Base-by-base conservation (phyloP, 2,113 vertebrate genomes). In the Vanacampus margaritifer region DNA sequence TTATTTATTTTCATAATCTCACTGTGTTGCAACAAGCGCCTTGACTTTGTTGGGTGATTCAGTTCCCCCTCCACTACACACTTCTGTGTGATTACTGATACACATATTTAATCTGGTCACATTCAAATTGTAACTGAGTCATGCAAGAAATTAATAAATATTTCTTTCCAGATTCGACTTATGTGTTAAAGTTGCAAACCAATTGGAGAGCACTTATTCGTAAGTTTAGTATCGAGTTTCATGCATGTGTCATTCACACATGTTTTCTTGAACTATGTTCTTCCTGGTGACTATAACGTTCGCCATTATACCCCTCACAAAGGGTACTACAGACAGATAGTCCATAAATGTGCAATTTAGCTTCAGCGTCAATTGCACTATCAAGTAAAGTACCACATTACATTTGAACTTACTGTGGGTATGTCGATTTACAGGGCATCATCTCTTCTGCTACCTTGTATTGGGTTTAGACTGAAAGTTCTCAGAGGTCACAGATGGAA, bases 281-380 rank as follows among this genome's bases (percentile, higher is more conserved):
- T 32, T 57, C 14, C 24, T 28, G 2, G 16, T 17, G 26, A 57
- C 26, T 69, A 3, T 77, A 87, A 76, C 51, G 46, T 68, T 85
- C 76, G 32, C 68, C 74, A 71, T 76, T 78, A 84, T 78, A 41
- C 56, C 69, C 69, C 69, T 81, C 76, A 60, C 76, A 76, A 65
- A 64, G 65, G 65, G 72, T 17, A 28, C 5, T 8, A 8, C 26
- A 57, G 14, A 57, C 7, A 57, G 1, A 16, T 28, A 65, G 58
- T 19, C 58, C 58, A 78, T 73, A 76, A 83, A 57, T 68, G 75
- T 66, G 72, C 84, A 78, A 71, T 79, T 82, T 67, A 71, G 48
- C 54, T 79, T 76, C 66, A 73, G 67, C 68, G 79, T 80, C 60
- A 80, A 83, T 82, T 63, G 66, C 68, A 75, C 67, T 65, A 80